Base-by-base conservation (phyloP, 1,140 invertebrate genomes). In the Pachyrhynchus sulphureomaculatus region DNA sequence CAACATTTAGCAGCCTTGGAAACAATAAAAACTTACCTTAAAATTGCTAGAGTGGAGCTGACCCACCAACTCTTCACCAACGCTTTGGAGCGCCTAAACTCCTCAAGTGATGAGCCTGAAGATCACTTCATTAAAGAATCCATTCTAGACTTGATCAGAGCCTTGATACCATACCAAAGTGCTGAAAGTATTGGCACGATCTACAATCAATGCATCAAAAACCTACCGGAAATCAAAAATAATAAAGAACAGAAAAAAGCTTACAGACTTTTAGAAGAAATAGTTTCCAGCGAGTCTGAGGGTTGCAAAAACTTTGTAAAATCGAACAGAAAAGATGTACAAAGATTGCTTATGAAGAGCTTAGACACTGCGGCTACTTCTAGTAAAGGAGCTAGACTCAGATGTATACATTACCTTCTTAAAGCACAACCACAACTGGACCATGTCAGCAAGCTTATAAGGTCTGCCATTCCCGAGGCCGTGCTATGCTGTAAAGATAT, bases 401-500 rank as follows among this genome's bases (percentile, higher is more conserved):
- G 82, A 78, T 86, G 72, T 64, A 68, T 69, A 18, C 71, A 74
- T 49, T 71, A 74, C 63, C 77, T 96, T 13, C 80, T 95, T n/a
- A 82, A 84, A 62, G 71, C 73, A 4, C 81, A 85, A 24, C 81
- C 81, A 3, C 76, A 81, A 57, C 67, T 88, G 13, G 80, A 81
- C 51, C 72, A 79, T 8, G 82, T 84, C 44, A 86, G 83, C 67
- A 83, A 86, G 78, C 71, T 93, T 58, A 73, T 94, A 0, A 82
- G 83, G 66, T 82, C 82, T 34, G 83, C 91, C 0, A 76, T 95
- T 6, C 90, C 91, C 0, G 93, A 96, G 78, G 86, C 88, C 0
- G 84, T 95, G 1, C 72, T 93, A 2, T 88, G 87, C 65, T 89
- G 89, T 1, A 91, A 89, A 69, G 91, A 93, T 70, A 83, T 91